Percentiles rank a stretch among this genome's conserved stretches.
These are phyloP conservation scores for Calliopsis andreniformis DNA, from an alignment of 1,140 invertebrate species.

Conservation along the genomic window DNA sequence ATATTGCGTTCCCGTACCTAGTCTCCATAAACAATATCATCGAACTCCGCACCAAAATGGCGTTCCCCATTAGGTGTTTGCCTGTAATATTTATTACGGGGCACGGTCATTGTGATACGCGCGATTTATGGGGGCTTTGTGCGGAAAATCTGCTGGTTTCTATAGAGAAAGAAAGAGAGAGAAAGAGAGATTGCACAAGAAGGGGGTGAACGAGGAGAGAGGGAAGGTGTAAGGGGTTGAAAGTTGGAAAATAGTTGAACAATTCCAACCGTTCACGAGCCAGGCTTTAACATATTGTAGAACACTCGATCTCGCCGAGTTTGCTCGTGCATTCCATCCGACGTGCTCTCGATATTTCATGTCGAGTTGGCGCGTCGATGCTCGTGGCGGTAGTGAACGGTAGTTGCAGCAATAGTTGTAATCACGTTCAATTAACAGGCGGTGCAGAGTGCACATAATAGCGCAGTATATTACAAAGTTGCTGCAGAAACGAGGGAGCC, in stretches of 20 bases:
- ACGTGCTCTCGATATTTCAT: background rate
- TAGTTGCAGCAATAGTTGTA: slow-evolving; percentile 7
- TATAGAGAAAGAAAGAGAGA: background rate
- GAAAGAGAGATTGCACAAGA: background rate
- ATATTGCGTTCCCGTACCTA: slow-evolving; percentile 67
- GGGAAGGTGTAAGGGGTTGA: background rate
- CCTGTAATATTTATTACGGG: slow-evolving; percentile 68
- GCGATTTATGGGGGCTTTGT: slow-evolving; percentile 57
- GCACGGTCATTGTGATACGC: slow-evolving; percentile 60
- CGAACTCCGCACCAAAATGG: slow-evolving; percentile 62
- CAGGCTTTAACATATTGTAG: background rate
- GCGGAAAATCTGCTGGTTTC: slow-evolving; percentile 51
- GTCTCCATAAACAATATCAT: slow-evolving; percentile 74
- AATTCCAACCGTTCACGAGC: background rate
- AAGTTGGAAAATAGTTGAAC: slow-evolving; percentile 32
- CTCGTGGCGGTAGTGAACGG: background rate
- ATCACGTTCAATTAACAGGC: slow-evolving; percentile 43
- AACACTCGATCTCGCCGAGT: background rate
- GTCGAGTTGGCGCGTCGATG: background rate
- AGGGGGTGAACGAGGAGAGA: too few species aligned
- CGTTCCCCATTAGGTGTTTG: slow-evolving; percentile 67
- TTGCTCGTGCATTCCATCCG: background rate
- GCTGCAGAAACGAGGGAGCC: background rate
- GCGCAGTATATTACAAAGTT: slow-evolving; percentile 16
- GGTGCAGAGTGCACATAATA: background rate